phyloP scores from a whole-genome alignment of 2,888 invertebrate species.

The Drosophila neoperkinsi region DNA sequence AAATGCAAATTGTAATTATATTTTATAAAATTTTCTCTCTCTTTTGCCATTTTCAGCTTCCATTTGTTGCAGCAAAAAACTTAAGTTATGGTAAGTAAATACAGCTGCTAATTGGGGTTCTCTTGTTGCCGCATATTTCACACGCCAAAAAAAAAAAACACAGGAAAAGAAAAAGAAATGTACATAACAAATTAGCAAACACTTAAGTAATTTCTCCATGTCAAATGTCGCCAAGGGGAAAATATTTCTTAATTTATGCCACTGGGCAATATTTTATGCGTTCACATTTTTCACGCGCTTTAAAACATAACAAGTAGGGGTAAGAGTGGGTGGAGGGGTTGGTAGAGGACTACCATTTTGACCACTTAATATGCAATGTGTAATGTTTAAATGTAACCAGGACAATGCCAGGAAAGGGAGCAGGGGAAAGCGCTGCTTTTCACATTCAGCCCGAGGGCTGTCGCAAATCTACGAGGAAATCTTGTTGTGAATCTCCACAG shows the following conservation, averaged over 20 bases:
- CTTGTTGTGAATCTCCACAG: conserved; percentile 48
- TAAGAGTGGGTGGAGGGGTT: neutral
- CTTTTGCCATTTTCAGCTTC: conserved; percentile 52
- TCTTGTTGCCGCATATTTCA: conserved; percentile 36
- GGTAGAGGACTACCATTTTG: conserved; percentile 51
- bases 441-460: conserved; percentile 18
- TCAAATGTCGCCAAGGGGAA: conserved; percentile 65
- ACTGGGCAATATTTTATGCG: conserved; percentile 56
- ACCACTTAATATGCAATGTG: conserved; percentile 80
- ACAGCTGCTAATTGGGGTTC: conserved; percentile 58
- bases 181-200: conserved; percentile 71
- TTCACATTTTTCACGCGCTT: conserved; percentile 59
- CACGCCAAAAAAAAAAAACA: conserved; percentile 3
- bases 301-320: conserved; percentile 18
- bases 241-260: conserved; percentile 76
- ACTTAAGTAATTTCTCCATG: conserved; percentile 58
- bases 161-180: conserved; percentile 36
- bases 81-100: conserved; percentile 72
- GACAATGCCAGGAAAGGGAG: conserved; percentile 59
- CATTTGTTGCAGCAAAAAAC: conserved; percentile 39
- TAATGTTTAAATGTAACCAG: conserved; percentile 80
- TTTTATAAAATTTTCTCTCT: conserved; percentile 15
- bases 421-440: conserved; percentile 13
- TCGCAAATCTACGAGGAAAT: conserved; percentile 57
- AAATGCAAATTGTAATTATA: conserved; percentile 17